These are phyloP conservation scores for Esox masquinongy DNA, from an alignment of 2,797 vertebrate species.

Conservation along the genomic window DNA sequence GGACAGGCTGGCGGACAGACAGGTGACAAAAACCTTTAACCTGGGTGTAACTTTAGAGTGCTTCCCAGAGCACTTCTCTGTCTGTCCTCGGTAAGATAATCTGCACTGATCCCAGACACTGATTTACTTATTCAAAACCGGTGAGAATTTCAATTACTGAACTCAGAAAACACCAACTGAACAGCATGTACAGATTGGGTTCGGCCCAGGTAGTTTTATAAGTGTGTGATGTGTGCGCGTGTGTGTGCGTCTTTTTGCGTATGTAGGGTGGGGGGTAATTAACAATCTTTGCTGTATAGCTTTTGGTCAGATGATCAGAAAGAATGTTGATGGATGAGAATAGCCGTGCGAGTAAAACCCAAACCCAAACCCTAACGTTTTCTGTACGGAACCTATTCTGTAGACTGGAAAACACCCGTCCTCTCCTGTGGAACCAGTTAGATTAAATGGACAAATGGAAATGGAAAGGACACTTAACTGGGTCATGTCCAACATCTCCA, in stretches of 20 bases:
- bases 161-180: not conserved
- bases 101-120: constrained; percentile 24
- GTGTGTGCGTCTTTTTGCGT: not conserved
- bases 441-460: not conserved
- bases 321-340: not conserved
- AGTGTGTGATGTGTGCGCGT: not conserved
- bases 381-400: not conserved
- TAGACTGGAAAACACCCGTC: not conserved
- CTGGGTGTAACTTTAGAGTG: constrained; percentile 54
- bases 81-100: constrained; percentile 58
- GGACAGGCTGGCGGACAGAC: not conserved
- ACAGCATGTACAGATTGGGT: not conserved
- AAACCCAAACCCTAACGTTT: not conserved
- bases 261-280: not conserved
- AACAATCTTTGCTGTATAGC: not conserved
- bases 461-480: not conserved
- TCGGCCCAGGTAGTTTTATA: not conserved
- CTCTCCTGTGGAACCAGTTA: no score
- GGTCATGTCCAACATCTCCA: not conserved
- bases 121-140: constrained; percentile 44
- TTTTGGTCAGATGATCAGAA: not conserved
- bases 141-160: constrained; percentile 45
- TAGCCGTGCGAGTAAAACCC: not conserved
- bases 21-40: constrained; percentile 55
- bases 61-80: constrained; percentile 24